Conservation (phyloP, 2,888 invertebrate species). For the Oscheius sp. region DNA sequence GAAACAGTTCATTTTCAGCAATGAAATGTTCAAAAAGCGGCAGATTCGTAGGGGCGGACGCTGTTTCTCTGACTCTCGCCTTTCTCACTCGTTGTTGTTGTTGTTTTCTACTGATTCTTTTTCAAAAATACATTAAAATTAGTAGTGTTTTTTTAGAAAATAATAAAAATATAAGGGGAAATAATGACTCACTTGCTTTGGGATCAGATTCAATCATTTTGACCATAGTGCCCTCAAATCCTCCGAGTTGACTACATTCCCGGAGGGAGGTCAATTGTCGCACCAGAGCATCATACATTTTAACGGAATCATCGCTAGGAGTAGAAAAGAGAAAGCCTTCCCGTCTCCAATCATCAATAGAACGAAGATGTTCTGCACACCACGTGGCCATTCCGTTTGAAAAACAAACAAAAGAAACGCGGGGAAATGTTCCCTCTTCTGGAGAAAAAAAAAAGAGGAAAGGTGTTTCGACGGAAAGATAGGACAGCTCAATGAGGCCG, state of each 20-base stretch:
- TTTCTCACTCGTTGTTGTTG: not conserved
- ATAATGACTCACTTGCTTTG: slow-evolving; percentile 73
- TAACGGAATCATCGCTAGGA: slow-evolving; percentile 59
- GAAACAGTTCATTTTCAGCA: not conserved
- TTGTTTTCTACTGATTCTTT: too few relatives aligned
- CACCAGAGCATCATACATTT: slow-evolving; percentile 75
- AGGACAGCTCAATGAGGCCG: not conserved
- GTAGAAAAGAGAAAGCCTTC: slow-evolving; percentile 59
- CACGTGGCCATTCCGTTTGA: not conserved
- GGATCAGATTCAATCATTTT: slow-evolving; percentile 75
- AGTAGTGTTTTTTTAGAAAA: not conserved
- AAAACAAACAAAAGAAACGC: not conserved
- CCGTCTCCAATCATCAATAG: slow-evolving; percentile 56
- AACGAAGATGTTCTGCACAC: slow-evolving; percentile 19
- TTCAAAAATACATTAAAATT: not conserved
- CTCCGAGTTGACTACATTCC: slow-evolving; percentile 74
- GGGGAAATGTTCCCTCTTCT: too few relatives aligned
- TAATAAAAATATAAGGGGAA: not conserved
- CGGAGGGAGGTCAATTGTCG: slow-evolving; percentile 75
- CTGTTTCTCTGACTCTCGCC: slow-evolving; percentile 14
- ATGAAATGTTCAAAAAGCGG: not conserved
- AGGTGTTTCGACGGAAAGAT: not conserved
- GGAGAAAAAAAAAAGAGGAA: slow-evolving; percentile 2
- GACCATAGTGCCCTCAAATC: slow-evolving; percentile 73
- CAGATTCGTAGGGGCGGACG: slow-evolving; percentile 12